Percentiles rank a stretch among this genome's conserved stretches.
Conservation (phyloP, 2,888 invertebrate genomes). For the Camptogramma bilineatum region DNA sequence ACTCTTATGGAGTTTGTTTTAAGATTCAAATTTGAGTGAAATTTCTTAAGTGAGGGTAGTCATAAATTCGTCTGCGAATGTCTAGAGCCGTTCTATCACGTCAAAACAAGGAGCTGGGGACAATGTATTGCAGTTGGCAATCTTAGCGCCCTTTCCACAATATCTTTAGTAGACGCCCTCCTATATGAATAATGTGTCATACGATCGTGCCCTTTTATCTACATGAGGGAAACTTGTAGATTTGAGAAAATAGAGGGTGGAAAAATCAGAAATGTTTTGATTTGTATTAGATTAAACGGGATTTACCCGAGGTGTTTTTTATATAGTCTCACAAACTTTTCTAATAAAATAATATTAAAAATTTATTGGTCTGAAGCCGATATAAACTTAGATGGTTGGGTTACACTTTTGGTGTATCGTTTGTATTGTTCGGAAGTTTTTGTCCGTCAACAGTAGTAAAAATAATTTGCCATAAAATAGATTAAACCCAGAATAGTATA, state of each 20-base stretch:
- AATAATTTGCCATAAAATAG: constrained; percentile 22
- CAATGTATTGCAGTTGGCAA: constrained; percentile 83
- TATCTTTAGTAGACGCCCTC: constrained; percentile 83
- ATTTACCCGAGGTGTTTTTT: constrained; percentile 7
- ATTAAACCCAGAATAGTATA: constrained; percentile 13
- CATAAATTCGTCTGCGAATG: constrained; percentile 61
- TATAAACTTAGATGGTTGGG: not conserved
- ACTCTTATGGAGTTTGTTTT: constrained; percentile 29
- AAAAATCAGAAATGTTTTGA: constrained; percentile 42
- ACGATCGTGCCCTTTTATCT: constrained; percentile 80
- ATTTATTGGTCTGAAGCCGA: constrained; percentile 4
- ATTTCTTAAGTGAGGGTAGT: constrained; percentile 37
- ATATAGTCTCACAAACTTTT: not conserved
- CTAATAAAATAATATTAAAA: constrained; percentile 5
- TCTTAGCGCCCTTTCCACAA: constrained; percentile 84
- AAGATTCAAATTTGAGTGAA: constrained; percentile 43
- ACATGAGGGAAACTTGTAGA: constrained; percentile 66
- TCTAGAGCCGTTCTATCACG: constrained; percentile 79
- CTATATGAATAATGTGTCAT: constrained; percentile 84
- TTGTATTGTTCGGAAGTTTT: constrained; percentile 6
- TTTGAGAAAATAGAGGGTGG: constrained; percentile 51
- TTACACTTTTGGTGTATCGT: not conserved
- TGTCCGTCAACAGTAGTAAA: constrained; percentile 6
- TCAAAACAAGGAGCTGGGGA: constrained; percentile 82
- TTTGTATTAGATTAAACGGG: constrained; percentile 35